Evolutionary conservation across 2,113 vertebrate genomes (phyloP).

Genomic region (Microtus montanus): DNA sequence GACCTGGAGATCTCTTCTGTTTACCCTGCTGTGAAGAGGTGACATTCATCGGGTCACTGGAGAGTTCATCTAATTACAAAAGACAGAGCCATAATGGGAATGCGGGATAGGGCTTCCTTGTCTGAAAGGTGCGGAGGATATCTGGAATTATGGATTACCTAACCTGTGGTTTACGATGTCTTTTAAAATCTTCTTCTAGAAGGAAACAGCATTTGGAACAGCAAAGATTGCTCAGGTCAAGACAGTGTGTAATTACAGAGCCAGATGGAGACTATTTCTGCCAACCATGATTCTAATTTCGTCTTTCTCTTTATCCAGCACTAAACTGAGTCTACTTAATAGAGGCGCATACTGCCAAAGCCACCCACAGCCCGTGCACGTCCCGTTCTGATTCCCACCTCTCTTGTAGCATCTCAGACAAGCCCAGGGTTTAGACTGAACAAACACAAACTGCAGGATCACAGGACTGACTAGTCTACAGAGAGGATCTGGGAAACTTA

Average conservation of each 20-base stretch:
- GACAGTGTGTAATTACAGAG: slow-evolving; percentile 45
- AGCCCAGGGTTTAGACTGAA: background rate
- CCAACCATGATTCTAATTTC: slow-evolving; percentile 58
- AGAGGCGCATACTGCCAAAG: background rate
- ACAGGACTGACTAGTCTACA: background rate
- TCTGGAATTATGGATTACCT: background rate
- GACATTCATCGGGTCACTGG: background rate
- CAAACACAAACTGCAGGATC: background rate
- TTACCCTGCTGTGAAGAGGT: background rate
- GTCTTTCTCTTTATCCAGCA: slow-evolving; percentile 37
- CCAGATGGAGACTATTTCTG: slow-evolving; percentile 67
- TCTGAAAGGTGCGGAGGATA: background rate
- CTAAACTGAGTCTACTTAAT: slow-evolving; percentile 61
- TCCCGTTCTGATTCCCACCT: background rate
- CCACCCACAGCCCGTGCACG: background rate
- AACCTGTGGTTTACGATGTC: background rate
- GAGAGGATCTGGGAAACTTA: background rate
- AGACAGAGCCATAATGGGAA: background rate
- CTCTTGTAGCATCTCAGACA: background rate
- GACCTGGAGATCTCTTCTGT: background rate
- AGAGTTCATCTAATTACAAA: background rate
- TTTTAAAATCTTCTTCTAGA: background rate
- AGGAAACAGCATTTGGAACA: background rate
- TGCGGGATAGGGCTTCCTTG: background rate
- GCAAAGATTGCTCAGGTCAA: slow-evolving; percentile 35